phyloP scores from a whole-genome alignment of 2,888 invertebrate species.

The Metopia argyrocephala region DNA sequence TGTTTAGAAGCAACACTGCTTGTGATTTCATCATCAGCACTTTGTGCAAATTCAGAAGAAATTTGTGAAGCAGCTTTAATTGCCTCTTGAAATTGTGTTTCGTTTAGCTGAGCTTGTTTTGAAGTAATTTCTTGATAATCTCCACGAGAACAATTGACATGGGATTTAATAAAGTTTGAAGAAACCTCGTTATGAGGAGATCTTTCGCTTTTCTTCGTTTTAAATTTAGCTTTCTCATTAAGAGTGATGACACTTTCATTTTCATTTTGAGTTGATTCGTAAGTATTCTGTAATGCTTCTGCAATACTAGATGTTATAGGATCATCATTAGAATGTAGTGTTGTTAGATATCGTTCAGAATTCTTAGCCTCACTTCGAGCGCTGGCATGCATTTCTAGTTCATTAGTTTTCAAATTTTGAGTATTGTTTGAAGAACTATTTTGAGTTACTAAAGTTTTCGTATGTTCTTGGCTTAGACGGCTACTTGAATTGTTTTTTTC shows the following conservation, averaged over 20 bases:
- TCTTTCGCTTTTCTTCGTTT: neutral
- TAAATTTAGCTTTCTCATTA: neutral
- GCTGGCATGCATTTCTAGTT: no score
- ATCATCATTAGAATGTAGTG: neutral
- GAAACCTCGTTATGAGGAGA: constrained; percentile 10
- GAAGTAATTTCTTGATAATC: constrained; percentile 63
- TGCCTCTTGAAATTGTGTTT: constrained; percentile 50
- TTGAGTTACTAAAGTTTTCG: no score
- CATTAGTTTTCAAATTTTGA: no score
- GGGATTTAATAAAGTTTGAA: constrained; percentile 63
- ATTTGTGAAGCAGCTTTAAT: constrained; percentile 27
- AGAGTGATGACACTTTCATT: constrained; percentile 51
- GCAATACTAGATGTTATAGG: constrained; percentile 55
- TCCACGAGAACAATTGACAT: constrained; percentile 69
- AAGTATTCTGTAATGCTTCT: constrained; percentile 62
- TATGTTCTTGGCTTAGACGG: no score
- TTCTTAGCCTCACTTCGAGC: neutral
- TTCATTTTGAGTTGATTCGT: constrained; percentile 55
- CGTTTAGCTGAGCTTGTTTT: constrained; percentile 36
- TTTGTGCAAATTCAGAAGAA: constrained; percentile 38
- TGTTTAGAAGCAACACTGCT: constrained; percentile 40
- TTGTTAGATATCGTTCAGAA: neutral
- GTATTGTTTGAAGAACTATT: no score
- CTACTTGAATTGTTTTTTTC: no score
- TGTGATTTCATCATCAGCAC: constrained; percentile 58